Base-by-base conservation (phyloP, 2,888 invertebrate genomes). In the Acleris laterana region DNA sequence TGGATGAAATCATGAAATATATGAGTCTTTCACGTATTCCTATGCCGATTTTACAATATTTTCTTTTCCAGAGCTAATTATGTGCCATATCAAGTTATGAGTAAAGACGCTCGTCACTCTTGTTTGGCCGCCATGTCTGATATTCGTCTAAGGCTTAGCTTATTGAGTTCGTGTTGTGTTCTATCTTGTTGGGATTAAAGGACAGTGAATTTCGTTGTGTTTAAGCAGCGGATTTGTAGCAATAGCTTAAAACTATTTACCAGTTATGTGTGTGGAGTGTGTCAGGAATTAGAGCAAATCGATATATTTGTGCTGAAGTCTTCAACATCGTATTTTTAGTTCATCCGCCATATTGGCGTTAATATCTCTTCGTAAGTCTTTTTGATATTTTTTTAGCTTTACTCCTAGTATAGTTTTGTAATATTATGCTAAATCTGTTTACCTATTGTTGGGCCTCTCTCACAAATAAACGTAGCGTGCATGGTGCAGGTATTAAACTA, bases 271-370 rank as follows among this genome's bases (percentile, higher is more conserved):
- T 84, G 93, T 89, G 88, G 86, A 86, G 91, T 90, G 90, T 83
- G 83, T 82, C 74, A 78, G 82, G 80, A 79, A 82, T 82, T 84
- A 77, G 79, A 83, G 84, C 82, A 83, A 88, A 88, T 87, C 85
- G 75, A 82, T 89, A 87, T 77, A 87, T 84, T 88, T 84, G 84
- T 84, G 84, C 83, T 85, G 87, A 85, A 90, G 87, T 89, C 89
- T 89, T 86, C 79, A 83, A 85, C 92, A 89, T 89, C 92, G 91
- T 93, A 93, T 93, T 93, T 93, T 93, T 93, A 93, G 93, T 94
- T 90, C 93, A 93, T 94, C 94, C 95, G 95, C 95, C 95, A 95
- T 95, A 94, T 95, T 95, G 95, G 94, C 93, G 93, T 94, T 94
- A 93, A 92, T 93, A 93, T 90, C 84, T 90, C 88, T 90, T 91